phyloP scores from a whole-genome alignment of 1,140 invertebrate species.

The Megathymus violae region DNA sequence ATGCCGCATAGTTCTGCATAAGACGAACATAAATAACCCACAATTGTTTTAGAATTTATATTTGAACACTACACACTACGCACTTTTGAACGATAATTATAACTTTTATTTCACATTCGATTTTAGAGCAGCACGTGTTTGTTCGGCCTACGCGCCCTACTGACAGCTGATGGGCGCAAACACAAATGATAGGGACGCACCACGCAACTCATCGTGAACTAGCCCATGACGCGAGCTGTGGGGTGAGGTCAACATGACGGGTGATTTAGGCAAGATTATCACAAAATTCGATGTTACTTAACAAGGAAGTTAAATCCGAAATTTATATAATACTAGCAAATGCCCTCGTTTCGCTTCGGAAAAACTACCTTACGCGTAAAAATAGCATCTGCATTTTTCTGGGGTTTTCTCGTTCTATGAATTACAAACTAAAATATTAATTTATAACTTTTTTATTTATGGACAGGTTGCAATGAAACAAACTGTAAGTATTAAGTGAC shows the following conservation, averaged over 20 bases:
- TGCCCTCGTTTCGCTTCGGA: too few relatives aligned
- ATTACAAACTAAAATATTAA: too few relatives aligned
- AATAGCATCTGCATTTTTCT: too few relatives aligned
- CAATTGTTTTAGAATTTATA: too few relatives aligned
- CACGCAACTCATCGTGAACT: slow-evolving; percentile 55
- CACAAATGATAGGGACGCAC: slow-evolving; percentile 34
- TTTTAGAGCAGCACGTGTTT: slow-evolving; percentile 35
- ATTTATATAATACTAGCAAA: too few relatives aligned
- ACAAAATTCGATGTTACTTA: neutral
- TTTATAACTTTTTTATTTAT: too few relatives aligned
- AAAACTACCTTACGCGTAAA: too few relatives aligned
- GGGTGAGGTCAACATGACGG: slow-evolving; percentile 31
- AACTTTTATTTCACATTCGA: slow-evolving; percentile 20
- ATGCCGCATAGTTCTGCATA: too few relatives aligned
- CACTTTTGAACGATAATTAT: slow-evolving; percentile 10
- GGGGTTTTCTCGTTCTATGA: too few relatives aligned
- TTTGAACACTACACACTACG: neutral
- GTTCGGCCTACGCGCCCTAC: slow-evolving; percentile 48
- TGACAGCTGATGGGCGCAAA: slow-evolving; percentile 40
- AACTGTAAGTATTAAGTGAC: too few relatives aligned
- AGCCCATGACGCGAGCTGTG: slow-evolving; percentile 43
- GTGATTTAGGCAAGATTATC: slow-evolving; percentile 16
- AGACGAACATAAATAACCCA: too few relatives aligned
- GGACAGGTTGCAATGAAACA: too few relatives aligned
- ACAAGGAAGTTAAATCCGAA: neutral